Conservation (phyloP, 53 echinoderm and acorn worm genomes). For the Holothuria leucospilota region DNA sequence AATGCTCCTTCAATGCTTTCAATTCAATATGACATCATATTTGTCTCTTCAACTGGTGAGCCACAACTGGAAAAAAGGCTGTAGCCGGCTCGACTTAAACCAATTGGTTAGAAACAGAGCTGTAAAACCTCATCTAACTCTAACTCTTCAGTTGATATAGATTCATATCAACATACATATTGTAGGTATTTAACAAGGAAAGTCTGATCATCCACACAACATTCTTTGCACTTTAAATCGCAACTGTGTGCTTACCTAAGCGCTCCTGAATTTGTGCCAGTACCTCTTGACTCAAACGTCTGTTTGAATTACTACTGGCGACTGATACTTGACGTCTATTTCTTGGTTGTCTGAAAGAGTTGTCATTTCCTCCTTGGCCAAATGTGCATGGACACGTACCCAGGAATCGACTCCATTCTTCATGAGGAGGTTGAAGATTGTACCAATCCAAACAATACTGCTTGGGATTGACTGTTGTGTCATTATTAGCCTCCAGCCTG, state of each 20-base stretch:
- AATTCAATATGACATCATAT: no score
- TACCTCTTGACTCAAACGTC: not conserved
- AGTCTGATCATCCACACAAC: no score
- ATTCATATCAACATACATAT: no score
- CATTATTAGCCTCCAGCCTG: slow-evolving; percentile 76
- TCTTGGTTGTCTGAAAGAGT: slow-evolving; percentile 8
- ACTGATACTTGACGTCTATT: not conserved
- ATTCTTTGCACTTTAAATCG: no score
- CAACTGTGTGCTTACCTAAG: not conserved
- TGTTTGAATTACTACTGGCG: not conserved
- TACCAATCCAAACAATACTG: slow-evolving; percentile 86
- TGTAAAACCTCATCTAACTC: no score
- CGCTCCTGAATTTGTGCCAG: not conserved
- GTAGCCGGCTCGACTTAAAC: no score
- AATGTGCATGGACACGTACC: slow-evolving; percentile 90
- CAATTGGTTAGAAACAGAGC: no score
- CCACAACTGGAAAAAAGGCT: no score
- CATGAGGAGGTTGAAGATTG: slow-evolving; percentile 67
- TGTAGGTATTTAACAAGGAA: no score
- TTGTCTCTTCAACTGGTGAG: no score
- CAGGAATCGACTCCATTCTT: slow-evolving; percentile 72
- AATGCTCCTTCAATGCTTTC: no score
- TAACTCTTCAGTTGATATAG: no score
- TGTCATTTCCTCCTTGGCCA: slow-evolving; percentile 69
- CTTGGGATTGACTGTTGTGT: slow-evolving; percentile 76